phyloP scores from a whole-genome alignment of 2,888 invertebrate species.

The Drosophila tripunctata region DNA sequence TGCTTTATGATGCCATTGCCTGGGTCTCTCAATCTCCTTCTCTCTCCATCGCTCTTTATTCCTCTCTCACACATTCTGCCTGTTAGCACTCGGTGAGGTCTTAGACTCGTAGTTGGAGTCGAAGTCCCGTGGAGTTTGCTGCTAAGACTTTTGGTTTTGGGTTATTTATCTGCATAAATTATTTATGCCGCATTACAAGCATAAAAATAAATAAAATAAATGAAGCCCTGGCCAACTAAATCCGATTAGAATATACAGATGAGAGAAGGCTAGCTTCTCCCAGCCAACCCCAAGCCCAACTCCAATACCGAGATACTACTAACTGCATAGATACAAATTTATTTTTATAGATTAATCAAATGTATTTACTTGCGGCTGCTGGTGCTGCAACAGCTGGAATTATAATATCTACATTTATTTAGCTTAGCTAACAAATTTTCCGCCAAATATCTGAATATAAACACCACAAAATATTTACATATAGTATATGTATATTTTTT shows the following conservation, averaged over 20 bases:
- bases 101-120: slow-evolving; percentile 10
- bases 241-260: slow-evolving; percentile 74
- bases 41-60: background rate
- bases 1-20: slow-evolving; percentile 64
- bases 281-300: background rate
- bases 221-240: slow-evolving; percentile 74
- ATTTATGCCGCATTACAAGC: slow-evolving; percentile 83
- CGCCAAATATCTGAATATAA: slow-evolving; percentile 61
- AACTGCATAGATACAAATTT: slow-evolving; percentile 66
- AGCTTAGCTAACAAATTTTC: slow-evolving; percentile 59
- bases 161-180: slow-evolving; percentile 81
- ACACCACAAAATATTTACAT: slow-evolving; percentile 52
- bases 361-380: slow-evolving; percentile 50
- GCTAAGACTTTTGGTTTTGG: slow-evolving; percentile 52
- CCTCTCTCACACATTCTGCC: background rate
- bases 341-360: slow-evolving; percentile 80
- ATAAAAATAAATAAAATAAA: slow-evolving; percentile 81
- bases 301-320: background rate
- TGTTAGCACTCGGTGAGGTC: slow-evolving; percentile 18
- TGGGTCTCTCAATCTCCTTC: slow-evolving; percentile 26
- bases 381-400: slow-evolving; percentile 35
- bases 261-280: no score
- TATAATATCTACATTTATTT: slow-evolving; percentile 58
- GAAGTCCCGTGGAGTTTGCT: slow-evolving; percentile 38
- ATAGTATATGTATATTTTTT: slow-evolving; percentile 24